Evolutionary conservation across 2,888 invertebrate species (phyloP).

Genomic region (Euproctis similis): DNA sequence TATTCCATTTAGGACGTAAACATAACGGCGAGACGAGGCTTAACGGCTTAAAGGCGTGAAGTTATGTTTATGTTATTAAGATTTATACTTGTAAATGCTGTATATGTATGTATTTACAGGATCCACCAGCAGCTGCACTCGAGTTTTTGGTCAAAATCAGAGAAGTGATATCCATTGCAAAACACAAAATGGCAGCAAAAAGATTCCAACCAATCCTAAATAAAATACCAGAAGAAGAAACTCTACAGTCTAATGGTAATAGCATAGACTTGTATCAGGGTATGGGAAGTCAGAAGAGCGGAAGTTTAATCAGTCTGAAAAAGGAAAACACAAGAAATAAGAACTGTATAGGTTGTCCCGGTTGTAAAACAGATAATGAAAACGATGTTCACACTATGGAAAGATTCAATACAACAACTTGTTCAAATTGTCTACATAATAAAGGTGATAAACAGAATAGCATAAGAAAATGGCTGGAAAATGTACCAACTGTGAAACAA

Average conservation of each 20-base stretch:
- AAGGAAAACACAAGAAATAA: slow-evolving; percentile 78
- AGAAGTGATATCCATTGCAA: slow-evolving; percentile 92
- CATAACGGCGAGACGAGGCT: too few species aligned
- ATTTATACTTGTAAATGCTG: not conserved
- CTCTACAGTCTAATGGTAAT: slow-evolving; percentile 61
- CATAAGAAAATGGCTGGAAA: slow-evolving; percentile 85
- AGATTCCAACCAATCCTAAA: slow-evolving; percentile 85
- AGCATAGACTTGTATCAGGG: slow-evolving; percentile 65
- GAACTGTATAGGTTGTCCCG: slow-evolving; percentile 80
- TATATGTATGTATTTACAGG: too few species aligned
- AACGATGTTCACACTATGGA: slow-evolving; percentile 51
- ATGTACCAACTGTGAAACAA: slow-evolving; percentile 74
- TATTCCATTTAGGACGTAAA: too few species aligned
- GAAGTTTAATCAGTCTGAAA: slow-evolving; percentile 75
- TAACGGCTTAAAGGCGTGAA: too few species aligned
- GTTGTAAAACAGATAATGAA: slow-evolving; percentile 64
- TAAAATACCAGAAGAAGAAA: slow-evolving; percentile 88
- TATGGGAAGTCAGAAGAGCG: slow-evolving; percentile 70
- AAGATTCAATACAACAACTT: slow-evolving; percentile 61
- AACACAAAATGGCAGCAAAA: slow-evolving; percentile 90
- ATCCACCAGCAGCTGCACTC: slow-evolving; percentile 92
- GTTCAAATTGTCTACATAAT: slow-evolving; percentile 69
- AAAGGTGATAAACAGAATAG: slow-evolving; percentile 84
- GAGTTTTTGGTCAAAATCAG: slow-evolving; percentile 93
- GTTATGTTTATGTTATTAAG: too few species aligned